Conservation (phyloP, 1,140 invertebrate species). For the Caerostris darwini region DNA sequence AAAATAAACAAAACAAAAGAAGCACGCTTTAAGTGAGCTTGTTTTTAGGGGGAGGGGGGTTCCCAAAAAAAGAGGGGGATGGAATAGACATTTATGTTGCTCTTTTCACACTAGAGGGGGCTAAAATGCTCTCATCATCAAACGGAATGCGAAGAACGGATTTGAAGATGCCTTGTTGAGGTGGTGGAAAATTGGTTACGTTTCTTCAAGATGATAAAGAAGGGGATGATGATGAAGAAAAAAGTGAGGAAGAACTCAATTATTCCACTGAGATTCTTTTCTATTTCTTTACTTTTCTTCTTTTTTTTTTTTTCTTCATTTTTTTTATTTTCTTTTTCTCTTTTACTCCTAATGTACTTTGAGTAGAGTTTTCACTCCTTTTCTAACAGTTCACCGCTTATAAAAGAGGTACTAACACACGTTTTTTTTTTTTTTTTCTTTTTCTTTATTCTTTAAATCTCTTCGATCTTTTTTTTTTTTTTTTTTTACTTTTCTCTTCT, state of each 20-base stretch:
- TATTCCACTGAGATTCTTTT: constrained; percentile 50
- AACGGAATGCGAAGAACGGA: constrained; percentile 50
- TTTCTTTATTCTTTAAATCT: neutral
- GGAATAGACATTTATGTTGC: constrained; percentile 71
- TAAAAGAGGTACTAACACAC: constrained; percentile 52
- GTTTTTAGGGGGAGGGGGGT: constrained; percentile 59
- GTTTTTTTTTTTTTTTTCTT: neutral
- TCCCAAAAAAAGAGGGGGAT: neutral
- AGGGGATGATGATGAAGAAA: constrained; percentile 61
- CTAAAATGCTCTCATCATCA: constrained; percentile 65
- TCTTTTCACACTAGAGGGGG: constrained; percentile 68
- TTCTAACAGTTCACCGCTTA: constrained; percentile 64
- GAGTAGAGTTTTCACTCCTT: constrained; percentile 66
- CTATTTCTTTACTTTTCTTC: neutral
- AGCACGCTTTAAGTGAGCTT: constrained; percentile 65
- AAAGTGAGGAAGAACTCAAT: constrained; percentile 74
- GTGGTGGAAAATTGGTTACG: constrained; percentile 72
- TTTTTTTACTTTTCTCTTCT: neutral
- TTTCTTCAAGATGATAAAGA: constrained; percentile 64
- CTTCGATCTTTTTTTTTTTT: neutral
- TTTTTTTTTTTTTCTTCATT: neutral
- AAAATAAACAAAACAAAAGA: constrained; percentile 27
- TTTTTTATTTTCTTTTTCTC: neutral
- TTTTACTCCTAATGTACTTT: constrained; percentile 64
- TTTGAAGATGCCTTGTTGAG: constrained; percentile 72